These are phyloP conservation scores for Ranitomeya imitator DNA, from an alignment of 2,113 vertebrate genomes.

Conservation along the genomic window DNA sequence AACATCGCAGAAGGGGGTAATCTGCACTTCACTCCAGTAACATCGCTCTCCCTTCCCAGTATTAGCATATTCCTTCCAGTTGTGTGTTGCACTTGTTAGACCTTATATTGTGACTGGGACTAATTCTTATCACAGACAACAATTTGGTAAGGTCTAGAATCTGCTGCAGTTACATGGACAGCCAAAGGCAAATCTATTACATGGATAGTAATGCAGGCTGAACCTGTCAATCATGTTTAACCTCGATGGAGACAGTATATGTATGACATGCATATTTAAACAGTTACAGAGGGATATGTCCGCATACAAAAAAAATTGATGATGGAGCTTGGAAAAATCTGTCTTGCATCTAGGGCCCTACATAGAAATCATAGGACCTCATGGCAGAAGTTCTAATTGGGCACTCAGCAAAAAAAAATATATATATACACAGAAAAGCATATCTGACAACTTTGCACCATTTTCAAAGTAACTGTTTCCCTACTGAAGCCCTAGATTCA, in stretches of 20 bases:
- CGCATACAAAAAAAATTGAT: neutral
- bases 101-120: constrained; percentile 33
- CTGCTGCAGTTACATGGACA: constrained; percentile 43
- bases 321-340: neutral
- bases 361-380: neutral
- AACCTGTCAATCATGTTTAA: constrained; percentile 59
- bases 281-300: neutral
- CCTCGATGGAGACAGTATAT: constrained; percentile 6
- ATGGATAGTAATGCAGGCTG: constrained; percentile 49
- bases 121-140: constrained; percentile 35
- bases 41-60: constrained; percentile 52
- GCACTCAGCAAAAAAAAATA: too few species aligned
- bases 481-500: too few species aligned
- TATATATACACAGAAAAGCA: too few species aligned
- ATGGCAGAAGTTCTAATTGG: too few species aligned
- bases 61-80: constrained; percentile 22
- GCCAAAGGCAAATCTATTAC: constrained; percentile 47
- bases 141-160: constrained; percentile 21
- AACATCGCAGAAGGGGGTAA: constrained; percentile 60
- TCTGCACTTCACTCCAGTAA: constrained; percentile 58
- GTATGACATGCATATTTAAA: constrained; percentile 33
- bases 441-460: too few species aligned
- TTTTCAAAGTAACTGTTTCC: too few species aligned
- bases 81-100: constrained; percentile 45
- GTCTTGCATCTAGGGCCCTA: neutral